phyloP scores from a whole-genome alignment of 2,113 vertebrate species.

The Dipodomys stephensi region DNA sequence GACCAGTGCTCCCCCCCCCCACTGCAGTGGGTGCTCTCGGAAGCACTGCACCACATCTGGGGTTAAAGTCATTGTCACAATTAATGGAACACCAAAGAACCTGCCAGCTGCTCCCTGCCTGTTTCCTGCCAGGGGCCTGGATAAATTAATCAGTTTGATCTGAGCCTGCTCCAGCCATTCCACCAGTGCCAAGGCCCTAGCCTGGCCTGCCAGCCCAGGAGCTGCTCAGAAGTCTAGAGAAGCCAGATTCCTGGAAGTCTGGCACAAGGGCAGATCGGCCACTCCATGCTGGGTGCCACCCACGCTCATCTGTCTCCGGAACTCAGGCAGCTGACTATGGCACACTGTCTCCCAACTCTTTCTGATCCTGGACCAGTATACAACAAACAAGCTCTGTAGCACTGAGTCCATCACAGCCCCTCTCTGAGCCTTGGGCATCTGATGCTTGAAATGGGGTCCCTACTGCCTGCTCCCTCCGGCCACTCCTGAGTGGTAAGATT shows the following conservation, averaged over 20 bases:
- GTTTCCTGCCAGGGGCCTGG: conserved; percentile 76
- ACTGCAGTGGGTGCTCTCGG: neutral
- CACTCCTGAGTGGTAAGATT: neutral
- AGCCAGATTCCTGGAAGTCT: neutral
- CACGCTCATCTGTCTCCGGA: neutral
- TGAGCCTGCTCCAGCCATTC: conserved; percentile 33
- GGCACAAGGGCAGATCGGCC: neutral
- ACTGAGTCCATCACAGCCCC: fast-evolving
- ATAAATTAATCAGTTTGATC: conserved; percentile 73
- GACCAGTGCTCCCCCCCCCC: neutral
- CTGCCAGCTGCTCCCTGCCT: conserved; percentile 78
- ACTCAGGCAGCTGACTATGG: neutral
- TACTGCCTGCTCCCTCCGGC: too few relatives aligned
- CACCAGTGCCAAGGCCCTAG: neutral
- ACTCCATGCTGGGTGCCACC: neutral
- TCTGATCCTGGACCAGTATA: neutral
- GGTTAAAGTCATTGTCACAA: conserved; percentile 78
- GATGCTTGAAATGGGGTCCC: neutral
- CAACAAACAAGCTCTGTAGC: neutral
- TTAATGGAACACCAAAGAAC: conserved; percentile 76
- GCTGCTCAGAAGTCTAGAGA: neutral
- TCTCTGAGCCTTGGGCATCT: conserved; percentile 4
- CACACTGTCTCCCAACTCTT: neutral
- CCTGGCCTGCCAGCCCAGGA: neutral
- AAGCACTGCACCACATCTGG: conserved; percentile 69